phyloP scores from a whole-genome alignment of 2,888 invertebrate species.

The Caenorhabditis panamensis region DNA sequence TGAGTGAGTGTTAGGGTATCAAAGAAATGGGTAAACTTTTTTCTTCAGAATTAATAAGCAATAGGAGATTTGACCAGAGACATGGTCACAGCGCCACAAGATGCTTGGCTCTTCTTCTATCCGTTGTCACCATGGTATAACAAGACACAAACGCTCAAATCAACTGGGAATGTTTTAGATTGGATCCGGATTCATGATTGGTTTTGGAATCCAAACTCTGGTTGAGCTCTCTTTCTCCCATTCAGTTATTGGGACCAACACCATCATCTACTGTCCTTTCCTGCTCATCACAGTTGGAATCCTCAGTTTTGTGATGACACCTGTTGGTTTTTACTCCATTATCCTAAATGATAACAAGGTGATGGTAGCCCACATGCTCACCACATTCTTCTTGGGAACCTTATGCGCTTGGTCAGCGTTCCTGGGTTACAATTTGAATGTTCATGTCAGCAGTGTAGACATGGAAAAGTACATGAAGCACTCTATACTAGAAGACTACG shows the following conservation, averaged over 20 bases:
- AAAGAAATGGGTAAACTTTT: too few relatives aligned
- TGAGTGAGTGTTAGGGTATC: conserved; percentile 40
- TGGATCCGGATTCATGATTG: conserved; percentile 52
- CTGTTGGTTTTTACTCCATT: conserved; percentile 60
- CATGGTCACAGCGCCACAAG: conserved; percentile 33
- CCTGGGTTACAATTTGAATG: conserved; percentile 47
- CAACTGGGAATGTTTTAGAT: conserved; percentile 34
- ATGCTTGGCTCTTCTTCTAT: conserved; percentile 56
- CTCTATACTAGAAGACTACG: conserved; percentile 42
- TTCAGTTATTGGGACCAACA: conserved; percentile 52
- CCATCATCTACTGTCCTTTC: conserved; percentile 38
- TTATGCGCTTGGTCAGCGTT: conserved; percentile 33
- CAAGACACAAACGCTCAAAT: too few relatives aligned
- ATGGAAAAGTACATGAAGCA: conserved; percentile 46
- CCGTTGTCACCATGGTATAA: conserved; percentile 51
- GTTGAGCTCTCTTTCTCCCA: conserved; percentile 53
- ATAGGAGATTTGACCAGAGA: conserved; percentile 37
- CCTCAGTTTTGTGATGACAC: conserved; percentile 57
- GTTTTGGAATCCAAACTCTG: conserved; percentile 55
- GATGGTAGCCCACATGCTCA: conserved; percentile 49
- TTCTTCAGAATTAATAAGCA: conserved; percentile 36
- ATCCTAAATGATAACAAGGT: conserved; percentile 53
- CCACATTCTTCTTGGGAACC: conserved; percentile 33
- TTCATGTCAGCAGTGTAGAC: conserved; percentile 35
- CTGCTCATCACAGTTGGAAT: conserved; percentile 47